These are phyloP conservation scores for Lithobates sylvaticus DNA, from an alignment of 2,797 vertebrate species.

Conservation along the genomic window DNA sequence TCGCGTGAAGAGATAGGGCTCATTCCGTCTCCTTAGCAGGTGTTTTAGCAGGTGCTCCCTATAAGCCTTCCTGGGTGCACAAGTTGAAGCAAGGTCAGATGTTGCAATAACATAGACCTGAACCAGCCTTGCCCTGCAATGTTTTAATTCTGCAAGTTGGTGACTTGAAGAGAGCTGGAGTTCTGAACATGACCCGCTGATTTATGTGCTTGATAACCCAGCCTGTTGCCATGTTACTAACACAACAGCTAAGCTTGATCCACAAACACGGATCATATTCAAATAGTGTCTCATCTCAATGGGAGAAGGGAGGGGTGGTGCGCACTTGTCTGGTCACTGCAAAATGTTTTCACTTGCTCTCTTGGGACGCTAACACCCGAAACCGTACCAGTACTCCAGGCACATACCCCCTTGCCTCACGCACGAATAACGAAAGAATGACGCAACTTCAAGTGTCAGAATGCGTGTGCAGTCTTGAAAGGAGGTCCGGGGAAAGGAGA, in stretches of 20 bases:
- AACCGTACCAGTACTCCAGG: background rate
- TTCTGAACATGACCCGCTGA: constrained; percentile 46
- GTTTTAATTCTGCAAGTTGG: constrained; percentile 30
- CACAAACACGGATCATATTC: constrained; percentile 60
- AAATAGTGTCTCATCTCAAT: constrained; percentile 54
- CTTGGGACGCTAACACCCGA: constrained; percentile 15
- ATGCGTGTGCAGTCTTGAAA: constrained; percentile 21
- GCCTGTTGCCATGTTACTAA: constrained; percentile 53
- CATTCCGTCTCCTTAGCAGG: background rate
- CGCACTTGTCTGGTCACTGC: constrained; percentile 27
- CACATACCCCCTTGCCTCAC: constrained; percentile 29
- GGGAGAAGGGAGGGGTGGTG: constrained; percentile 33
- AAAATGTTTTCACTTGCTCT: constrained; percentile 44
- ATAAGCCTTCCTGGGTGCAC: constrained; percentile 15
- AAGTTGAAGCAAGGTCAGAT: constrained; percentile 47
- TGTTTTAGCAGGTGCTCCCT: constrained; percentile 25
- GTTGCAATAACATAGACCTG: constrained; percentile 17
- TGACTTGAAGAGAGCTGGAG: constrained; percentile 41
- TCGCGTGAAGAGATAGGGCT: background rate
- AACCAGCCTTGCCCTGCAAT: background rate
- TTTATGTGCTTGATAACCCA: constrained; percentile 46
- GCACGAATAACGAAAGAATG: constrained; percentile 23
- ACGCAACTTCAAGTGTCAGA: constrained; percentile 28
- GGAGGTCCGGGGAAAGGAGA: constrained; percentile 30
- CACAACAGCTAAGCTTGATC: constrained; percentile 47